phyloP scores from a whole-genome alignment of 2,113 vertebrate species.

The Hypocryptadius cinnamomeus region DNA sequence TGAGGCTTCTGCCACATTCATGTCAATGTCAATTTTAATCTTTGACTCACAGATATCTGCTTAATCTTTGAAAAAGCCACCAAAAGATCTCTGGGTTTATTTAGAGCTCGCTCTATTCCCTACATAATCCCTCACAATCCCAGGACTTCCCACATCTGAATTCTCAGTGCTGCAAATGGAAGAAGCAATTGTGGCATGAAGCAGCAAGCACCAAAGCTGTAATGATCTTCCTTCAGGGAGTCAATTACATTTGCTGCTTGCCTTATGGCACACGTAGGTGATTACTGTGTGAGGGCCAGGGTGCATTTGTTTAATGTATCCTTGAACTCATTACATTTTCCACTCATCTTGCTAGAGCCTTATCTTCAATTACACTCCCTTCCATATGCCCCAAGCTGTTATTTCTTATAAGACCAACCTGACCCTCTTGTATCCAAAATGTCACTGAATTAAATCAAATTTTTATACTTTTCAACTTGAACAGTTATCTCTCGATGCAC shows the following conservation, averaged over 20 bases:
- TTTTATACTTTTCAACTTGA: constrained; percentile 51
- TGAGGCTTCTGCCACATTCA: background rate
- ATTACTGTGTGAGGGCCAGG: constrained; percentile 1
- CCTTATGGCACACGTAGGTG: constrained; percentile 10
- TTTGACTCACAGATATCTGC: background rate
- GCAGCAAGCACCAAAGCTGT: background rate
- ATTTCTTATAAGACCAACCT: background rate
- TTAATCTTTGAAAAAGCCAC: background rate
- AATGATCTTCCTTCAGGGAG: constrained; percentile 19
- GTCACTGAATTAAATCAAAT: constrained; percentile 49
- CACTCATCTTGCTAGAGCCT: constrained; percentile 29
- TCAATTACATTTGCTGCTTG: constrained; percentile 40
- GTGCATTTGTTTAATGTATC: constrained; percentile 37
- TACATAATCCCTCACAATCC: background rate
- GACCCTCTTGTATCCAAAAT: constrained; percentile 41
- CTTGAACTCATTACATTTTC: constrained; percentile 41
- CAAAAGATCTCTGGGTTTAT: background rate
- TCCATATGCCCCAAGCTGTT: constrained; percentile 19
- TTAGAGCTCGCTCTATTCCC: background rate
- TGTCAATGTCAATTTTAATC: background rate
- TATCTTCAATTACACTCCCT: constrained; percentile 51
- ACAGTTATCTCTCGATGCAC: constrained; percentile 46
- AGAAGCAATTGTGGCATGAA: background rate
- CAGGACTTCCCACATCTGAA: background rate
- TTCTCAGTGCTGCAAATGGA: background rate